Conservation (phyloP, 1,140 invertebrate genomes). For the Chironomus striatipennis region DNA sequence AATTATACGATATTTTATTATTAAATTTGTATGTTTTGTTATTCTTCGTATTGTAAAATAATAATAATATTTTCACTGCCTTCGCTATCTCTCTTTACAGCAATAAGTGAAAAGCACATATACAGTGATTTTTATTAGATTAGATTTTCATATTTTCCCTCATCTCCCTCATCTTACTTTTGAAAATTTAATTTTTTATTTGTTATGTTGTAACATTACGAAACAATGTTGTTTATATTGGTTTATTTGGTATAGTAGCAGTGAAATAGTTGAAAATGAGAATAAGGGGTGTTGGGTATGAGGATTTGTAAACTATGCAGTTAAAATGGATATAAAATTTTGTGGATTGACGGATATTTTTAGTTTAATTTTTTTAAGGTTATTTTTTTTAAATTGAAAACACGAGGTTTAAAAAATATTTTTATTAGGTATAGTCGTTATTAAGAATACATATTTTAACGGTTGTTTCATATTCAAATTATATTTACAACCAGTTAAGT, state of each 20-base stretch:
- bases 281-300: neutral
- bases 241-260: neutral
- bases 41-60: neutral
- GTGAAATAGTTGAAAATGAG: neutral
- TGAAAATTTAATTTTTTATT: conserved; percentile 4
- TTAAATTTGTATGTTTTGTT: neutral
- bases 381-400: no score
- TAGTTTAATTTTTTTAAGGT: neutral
- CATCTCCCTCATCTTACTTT: neutral
- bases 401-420: no score
- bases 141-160: conserved; percentile 9
- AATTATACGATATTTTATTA: conserved; percentile 15
- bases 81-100: neutral
- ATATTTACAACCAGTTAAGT: no score
- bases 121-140: conserved; percentile 7
- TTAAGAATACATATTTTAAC: neutral
- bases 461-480: neutral
- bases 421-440: no score
- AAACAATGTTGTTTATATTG: neutral
- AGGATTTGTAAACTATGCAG: neutral
- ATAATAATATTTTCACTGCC: neutral
- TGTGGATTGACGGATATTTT: neutral
- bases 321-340: neutral
- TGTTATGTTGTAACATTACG: neutral
- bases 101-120: neutral